Conservation (phyloP, 2,797 vertebrate genomes). For the Siniperca obscura region DNA sequence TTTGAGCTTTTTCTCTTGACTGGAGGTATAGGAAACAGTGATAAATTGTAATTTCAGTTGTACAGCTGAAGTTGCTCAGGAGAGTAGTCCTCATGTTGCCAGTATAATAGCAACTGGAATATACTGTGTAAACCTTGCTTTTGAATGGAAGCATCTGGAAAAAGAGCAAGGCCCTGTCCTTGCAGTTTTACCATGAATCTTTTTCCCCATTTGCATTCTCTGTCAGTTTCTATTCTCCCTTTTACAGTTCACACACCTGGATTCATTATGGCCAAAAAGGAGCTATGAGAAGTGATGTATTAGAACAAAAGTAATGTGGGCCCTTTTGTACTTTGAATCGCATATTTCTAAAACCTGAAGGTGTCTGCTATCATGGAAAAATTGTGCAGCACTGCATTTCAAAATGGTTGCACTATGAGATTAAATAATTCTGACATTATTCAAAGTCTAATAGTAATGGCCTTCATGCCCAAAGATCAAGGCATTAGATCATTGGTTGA, state of each 20-base stretch:
- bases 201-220: conserved; percentile 32
- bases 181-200: conserved; percentile 37
- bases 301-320: not conserved
- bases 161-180: conserved; percentile 52
- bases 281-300: conserved; percentile 12
- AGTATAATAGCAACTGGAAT: conserved; percentile 67
- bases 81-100: conserved; percentile 55
- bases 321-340: conserved; percentile 26
- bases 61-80: conserved; percentile 54
- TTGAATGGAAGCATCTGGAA: conserved; percentile 71
- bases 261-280: conserved; percentile 27
- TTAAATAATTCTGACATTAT: conserved; percentile 34
- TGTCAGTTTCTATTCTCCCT: conserved; percentile 33
- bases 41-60: conserved; percentile 62
- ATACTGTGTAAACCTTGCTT: conserved; percentile 60
- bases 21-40: conserved; percentile 47
- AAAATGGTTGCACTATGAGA: not conserved
- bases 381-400: not conserved
- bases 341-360: conserved; percentile 25
- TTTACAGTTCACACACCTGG: conserved; percentile 62
- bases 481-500: conserved; percentile 61
- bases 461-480: conserved; percentile 56
- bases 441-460: conserved; percentile 30
- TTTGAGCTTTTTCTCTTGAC: conserved; percentile 40
- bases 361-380: not conserved